A percentile compares a stretch with the other conserved stretches of the same genome.
Evolutionary conservation across 2,888 invertebrate genomes (phyloP).

Genomic region (Eupeodes luniger): DNA sequence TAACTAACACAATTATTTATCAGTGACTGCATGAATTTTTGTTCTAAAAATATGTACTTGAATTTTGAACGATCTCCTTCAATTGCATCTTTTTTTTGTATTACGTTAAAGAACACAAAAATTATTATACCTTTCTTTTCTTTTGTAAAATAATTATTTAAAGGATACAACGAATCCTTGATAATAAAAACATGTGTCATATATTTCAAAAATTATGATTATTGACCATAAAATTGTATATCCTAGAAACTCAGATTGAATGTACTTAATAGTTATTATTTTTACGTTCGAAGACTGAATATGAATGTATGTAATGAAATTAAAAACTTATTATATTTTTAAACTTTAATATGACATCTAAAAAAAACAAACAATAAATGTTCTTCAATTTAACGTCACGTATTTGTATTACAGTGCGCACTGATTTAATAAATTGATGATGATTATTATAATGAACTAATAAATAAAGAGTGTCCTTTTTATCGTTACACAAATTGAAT

Average conservation of each 20-base stretch:
- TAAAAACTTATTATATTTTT: not conserved
- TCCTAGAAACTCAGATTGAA: not conserved
- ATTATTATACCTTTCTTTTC: too few relatives aligned
- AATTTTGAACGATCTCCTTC: too few relatives aligned
- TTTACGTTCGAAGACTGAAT: slow-evolving; percentile 11
- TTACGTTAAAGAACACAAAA: too few relatives aligned
- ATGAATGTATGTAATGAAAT: not conserved
- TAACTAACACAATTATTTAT: too few relatives aligned
- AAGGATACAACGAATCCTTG: not conserved
- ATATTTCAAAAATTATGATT: not conserved
- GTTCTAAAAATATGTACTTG: too few relatives aligned
- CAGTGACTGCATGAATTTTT: too few relatives aligned
- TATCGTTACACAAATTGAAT: not conserved
- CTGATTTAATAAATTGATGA: not conserved
- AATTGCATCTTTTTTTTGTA: too few relatives aligned
- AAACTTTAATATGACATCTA: not conserved
- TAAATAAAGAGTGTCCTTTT: not conserved
- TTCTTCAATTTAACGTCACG: not conserved
- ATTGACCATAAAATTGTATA: not conserved
- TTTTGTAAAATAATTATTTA: too few relatives aligned
- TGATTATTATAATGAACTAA: not conserved
- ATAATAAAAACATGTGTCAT: not conserved
- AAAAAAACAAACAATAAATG: not conserved
- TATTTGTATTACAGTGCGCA: slow-evolving; percentile 11
- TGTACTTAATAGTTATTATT: slow-evolving; percentile 15